Conservation (phyloP, 2,888 invertebrate genomes). For the Pollenia amentaria region DNA sequence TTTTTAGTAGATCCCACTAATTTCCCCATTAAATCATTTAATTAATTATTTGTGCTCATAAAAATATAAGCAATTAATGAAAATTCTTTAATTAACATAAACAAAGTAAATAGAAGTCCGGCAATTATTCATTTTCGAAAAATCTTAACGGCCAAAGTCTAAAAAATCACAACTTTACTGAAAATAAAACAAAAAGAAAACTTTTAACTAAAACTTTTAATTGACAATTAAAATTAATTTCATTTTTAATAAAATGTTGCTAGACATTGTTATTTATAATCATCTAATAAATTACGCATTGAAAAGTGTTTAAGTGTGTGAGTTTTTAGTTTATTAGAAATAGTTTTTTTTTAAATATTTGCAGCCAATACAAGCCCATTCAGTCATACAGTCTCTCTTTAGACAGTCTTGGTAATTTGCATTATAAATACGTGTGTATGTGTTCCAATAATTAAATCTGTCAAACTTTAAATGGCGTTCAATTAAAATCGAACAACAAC, state of each 20-base stretch:
- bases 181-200: neutral
- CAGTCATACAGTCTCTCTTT: slow-evolving; percentile 23
- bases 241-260: slow-evolving; percentile 15
- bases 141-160: neutral
- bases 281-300: slow-evolving; percentile 63
- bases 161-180: neutral
- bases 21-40: slow-evolving; percentile 45
- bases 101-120: neutral
- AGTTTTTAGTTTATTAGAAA: slow-evolving; percentile 33
- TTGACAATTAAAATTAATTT: neutral
- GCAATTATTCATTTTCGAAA: neutral
- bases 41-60: slow-evolving; percentile 50
- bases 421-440: slow-evolving; percentile 46
- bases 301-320: slow-evolving; percentile 1
- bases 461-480: slow-evolving; percentile 75
- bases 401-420: slow-evolving; percentile 53
- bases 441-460: slow-evolving; percentile 75
- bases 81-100: slow-evolving; percentile 42
- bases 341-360: slow-evolving; percentile 28
- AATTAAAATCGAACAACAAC: slow-evolving; percentile 72
- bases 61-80: slow-evolving; percentile 40
- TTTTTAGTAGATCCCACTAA: slow-evolving; percentile 13
- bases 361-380: slow-evolving; percentile 24
- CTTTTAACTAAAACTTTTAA: neutral
- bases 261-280: slow-evolving; percentile 41